Conservation (phyloP, 2,888 invertebrate species). For the Drosophila nr. perissopoda region DNA sequence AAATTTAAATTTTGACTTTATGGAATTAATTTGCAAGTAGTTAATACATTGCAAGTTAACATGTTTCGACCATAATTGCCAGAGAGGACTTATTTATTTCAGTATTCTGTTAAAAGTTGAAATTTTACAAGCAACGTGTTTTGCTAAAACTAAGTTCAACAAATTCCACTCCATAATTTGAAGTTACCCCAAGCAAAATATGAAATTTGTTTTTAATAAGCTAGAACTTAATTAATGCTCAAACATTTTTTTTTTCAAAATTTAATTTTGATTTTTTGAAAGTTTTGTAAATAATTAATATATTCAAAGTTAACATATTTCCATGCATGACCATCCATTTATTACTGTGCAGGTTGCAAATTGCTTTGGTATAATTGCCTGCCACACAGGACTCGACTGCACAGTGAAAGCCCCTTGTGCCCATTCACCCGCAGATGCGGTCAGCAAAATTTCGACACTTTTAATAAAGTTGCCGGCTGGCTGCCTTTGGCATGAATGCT, state of each 20-base stretch:
- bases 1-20: background rate
- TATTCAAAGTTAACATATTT: background rate
- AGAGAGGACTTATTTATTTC: too few species aligned
- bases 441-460: constrained; percentile 9
- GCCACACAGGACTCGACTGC: background rate
- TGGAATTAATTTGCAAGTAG: background rate
- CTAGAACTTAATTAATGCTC: background rate
- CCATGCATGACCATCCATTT: background rate
- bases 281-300: background rate
- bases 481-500: constrained; percentile 14
- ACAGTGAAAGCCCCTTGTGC: background rate
- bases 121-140: background rate
- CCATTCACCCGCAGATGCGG: constrained; percentile 3
- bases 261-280: background rate
- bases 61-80: background rate
- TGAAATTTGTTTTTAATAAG: background rate
- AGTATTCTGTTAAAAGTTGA: background rate
- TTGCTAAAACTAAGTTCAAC: background rate
- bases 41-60: background rate
- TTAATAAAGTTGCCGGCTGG: constrained; percentile 7
- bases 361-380: constrained; percentile 14
- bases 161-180: background rate
- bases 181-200: background rate
- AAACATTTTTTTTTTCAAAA: background rate
- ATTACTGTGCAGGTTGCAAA: constrained; percentile 1